Conservation (phyloP, 2,797 vertebrate genomes). For the Melanotaenia boesemani region DNA sequence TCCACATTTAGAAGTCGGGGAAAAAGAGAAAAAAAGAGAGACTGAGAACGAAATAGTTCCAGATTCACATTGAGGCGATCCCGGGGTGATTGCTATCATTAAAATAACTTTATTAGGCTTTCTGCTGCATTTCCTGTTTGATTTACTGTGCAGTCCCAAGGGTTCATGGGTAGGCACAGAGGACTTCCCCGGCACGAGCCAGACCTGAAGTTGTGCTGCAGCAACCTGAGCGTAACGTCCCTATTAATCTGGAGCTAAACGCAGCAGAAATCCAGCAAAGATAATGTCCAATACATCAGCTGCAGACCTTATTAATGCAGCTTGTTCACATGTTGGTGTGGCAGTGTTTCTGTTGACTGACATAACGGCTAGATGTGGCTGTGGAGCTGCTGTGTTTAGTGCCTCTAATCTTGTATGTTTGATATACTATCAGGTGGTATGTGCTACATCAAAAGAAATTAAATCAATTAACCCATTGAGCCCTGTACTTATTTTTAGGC, state of each 20-base stretch:
- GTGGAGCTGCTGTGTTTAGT: not conserved
- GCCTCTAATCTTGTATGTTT: not conserved
- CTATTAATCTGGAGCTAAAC: constrained; percentile 71
- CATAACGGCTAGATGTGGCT: not conserved
- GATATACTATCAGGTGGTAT: not conserved
- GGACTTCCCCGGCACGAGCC: constrained; percentile 62
- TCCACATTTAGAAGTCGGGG: constrained; percentile 31
- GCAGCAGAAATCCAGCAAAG: constrained; percentile 55
- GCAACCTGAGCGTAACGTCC: constrained; percentile 67
- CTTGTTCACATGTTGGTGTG: constrained; percentile 7
- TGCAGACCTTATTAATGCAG: constrained; percentile 37
- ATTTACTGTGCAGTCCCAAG: constrained; percentile 80
- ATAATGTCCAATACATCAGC: constrained; percentile 47
- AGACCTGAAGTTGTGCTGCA: constrained; percentile 64
- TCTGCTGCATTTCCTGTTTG: constrained; percentile 84
- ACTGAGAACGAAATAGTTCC: constrained; percentile 34
- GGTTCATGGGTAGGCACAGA: constrained; percentile 74
- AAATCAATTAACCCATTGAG: too few species aligned
- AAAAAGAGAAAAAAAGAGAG: constrained; percentile 7
- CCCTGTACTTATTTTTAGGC: too few species aligned
- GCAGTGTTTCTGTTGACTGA: constrained; percentile 19
- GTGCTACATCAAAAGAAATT: too few species aligned
- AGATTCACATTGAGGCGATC: constrained; percentile 51
- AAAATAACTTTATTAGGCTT: constrained; percentile 81
- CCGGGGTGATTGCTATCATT: constrained; percentile 75